Base-by-base conservation (phyloP, 2,888 invertebrate species). In the Griposia aprilina region DNA sequence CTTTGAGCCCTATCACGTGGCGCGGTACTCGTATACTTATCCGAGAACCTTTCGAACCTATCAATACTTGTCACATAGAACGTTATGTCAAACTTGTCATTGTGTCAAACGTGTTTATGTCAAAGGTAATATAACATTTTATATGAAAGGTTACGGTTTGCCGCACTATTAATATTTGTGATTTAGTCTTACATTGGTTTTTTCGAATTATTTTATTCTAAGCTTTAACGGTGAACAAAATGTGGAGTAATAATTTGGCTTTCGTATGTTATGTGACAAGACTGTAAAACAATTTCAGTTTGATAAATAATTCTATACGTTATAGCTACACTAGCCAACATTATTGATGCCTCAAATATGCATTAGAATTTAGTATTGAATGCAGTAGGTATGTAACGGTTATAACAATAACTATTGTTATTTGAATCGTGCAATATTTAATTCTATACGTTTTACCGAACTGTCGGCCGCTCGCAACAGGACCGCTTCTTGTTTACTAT, bases 61-160 rank as follows among this genome's bases (percentile, higher is more conserved):
- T 78, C 57, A 68, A 52, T 48, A 78, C 48, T 41, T 72, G 80
- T 72, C 72, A 80, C 80, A 36, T 78, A 48, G 30, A 78, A 41
- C 11, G 23, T 59, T 26, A 50, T 59, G 68, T 78, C 57, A 57
- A 57, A 57, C n/a, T 57, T 57, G n/a, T 57, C 55, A 57, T 45
- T 48, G n/a, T 62, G 50, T 50, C 74, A n/a, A 30, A 48, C n/a
- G 55, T 48, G 55, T 30, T 57, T 45, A 41, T 23, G 30, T 45
- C 13, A 26, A 30, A 26, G 26, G 45, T 57, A 41, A 41, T 41
- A 0, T 45, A 10, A 45, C 10, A 45, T 8, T 45, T 60, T 41
- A 45, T n/a, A 26, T 48, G 17, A 36, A 50, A 48, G n/a, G 50
- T 66, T 50, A 13, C 41, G 23, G 17, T 66, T 17, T 50, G 66